Evolutionary conservation across 2,113 vertebrate genomes (phyloP).

Genomic region (Pseudorasbora parva): DNA sequence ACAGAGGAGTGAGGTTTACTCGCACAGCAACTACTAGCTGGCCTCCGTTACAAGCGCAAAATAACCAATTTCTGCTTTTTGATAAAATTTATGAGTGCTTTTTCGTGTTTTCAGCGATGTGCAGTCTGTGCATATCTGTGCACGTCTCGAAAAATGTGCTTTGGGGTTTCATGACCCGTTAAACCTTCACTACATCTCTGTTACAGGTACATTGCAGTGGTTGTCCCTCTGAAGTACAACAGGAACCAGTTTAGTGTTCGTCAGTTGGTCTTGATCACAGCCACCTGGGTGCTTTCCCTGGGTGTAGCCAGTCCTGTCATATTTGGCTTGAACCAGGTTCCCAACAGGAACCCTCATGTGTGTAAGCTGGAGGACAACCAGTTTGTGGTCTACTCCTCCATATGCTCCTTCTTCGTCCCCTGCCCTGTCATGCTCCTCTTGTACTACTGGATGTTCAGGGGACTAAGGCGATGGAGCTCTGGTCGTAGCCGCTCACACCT

Average conservation of each 20-base stretch:
- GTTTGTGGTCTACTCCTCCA: slow-evolving; percentile 77
- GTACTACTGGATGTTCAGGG: slow-evolving; percentile 78
- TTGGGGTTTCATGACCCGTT: too few species aligned
- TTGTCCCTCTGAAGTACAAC: slow-evolving; percentile 78
- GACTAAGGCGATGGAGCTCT: slow-evolving; percentile 72
- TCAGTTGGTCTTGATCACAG: slow-evolving; percentile 73
- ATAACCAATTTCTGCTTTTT: too few species aligned
- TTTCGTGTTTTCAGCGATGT: too few species aligned
- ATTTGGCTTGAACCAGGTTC: slow-evolving; percentile 76
- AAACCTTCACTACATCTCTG: background rate
- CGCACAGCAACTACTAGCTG: too few species aligned
- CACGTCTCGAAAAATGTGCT: too few species aligned
- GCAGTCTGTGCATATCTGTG: too few species aligned
- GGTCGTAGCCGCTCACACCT: slow-evolving; percentile 62
- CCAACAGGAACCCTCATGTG: slow-evolving; percentile 63
- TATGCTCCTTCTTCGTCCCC: slow-evolving; percentile 80
- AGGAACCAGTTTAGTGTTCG: slow-evolving; percentile 77
- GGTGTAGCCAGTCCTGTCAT: slow-evolving; percentile 76
- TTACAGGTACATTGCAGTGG: slow-evolving; percentile 76
- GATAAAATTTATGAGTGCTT: too few species aligned
- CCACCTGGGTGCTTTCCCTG: slow-evolving; percentile 77
- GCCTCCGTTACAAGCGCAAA: too few species aligned
- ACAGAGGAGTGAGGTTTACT: too few species aligned
- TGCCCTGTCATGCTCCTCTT: slow-evolving; percentile 78
- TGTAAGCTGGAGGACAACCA: slow-evolving; percentile 76